Base-by-base conservation (phyloP, 2,888 invertebrate genomes). In the Pasiphila rectangulata region DNA sequence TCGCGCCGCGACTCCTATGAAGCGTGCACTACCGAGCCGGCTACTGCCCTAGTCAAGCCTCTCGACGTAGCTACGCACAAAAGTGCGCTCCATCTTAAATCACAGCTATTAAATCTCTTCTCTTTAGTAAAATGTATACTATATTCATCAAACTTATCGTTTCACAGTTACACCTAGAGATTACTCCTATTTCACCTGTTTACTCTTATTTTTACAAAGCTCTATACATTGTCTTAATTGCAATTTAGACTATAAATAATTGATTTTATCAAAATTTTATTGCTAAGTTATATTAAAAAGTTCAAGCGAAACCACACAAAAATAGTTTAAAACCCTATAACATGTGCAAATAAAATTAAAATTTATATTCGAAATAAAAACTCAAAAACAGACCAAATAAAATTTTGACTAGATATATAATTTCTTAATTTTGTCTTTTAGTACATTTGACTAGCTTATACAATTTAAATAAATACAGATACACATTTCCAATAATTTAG, bases 211-310 rank as follows among this genome's bases (percentile, higher is more conserved):
- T n/a, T 79, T 88, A 87, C 81, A 72, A 88, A 88, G 88, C 88
- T 88, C 89, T 88, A 89, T 87, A 88, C 88, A 87, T 79, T 83
- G 75, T 83, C 85, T 85, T 88, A 85, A 74, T 82, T 77, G 81
- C 83, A 77, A 83, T 79, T 75, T 68, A 80, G 79, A 77, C 78
- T 69, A 78, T 76, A 84, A 84, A 87, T 88, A 88, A 88, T 88
- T 88, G 88, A 88, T 87, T 88, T 86, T 79, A 85, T 87, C 81
- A 83, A 81, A 79, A 73, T 65, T 77, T 79, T 84, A 86, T 86
- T 86, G 83, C 86, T 85, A 83, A 70, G 56, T 75, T 75, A 69
- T 73, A 75, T 72, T 17, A 17, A 44, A 46, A 32, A 72, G 61
- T 79, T 72, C 64, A 79, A 79, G 75, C 77, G 72, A 80, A 67